Percentiles rank a stretch among this genome's conserved stretches.
Conservation (phyloP, 2,113 vertebrate genomes). For the Amblyornis subalaris region DNA sequence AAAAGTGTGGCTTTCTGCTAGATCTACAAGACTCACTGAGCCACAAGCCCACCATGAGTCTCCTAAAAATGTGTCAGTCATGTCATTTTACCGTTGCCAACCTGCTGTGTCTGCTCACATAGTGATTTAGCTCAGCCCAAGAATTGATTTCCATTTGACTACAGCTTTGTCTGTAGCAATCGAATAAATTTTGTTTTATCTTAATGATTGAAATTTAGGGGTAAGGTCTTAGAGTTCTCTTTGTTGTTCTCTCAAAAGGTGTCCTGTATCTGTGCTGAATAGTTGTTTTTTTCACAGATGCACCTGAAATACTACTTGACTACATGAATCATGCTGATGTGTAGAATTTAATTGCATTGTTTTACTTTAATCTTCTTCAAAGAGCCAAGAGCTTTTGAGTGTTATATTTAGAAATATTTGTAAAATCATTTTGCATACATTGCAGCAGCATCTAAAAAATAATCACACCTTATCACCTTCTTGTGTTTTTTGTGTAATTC, state of each 20-base stretch:
- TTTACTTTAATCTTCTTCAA: constrained; percentile 50
- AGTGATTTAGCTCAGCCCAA: neutral
- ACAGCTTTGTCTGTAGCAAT: neutral
- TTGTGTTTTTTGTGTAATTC: neutral
- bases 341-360: neutral
- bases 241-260: constrained; percentile 5
- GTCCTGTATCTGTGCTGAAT: neutral
- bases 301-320: neutral
- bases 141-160: neutral
- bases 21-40: neutral
- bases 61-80: neutral
- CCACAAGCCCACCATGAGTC: neutral
- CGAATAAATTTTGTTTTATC: neutral
- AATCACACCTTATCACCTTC: neutral
- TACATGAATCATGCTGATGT: neutral
- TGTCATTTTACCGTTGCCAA: neutral
- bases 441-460: neutral
- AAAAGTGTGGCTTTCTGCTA: neutral
- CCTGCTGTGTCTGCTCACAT: neutral
- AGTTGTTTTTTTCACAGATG: neutral
- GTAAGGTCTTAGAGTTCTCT: neutral
- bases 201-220: neutral
- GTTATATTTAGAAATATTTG: constrained; percentile 15
- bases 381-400: constrained; percentile 9
- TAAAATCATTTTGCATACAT: constrained; percentile 19